Base-by-base conservation (phyloP, 2,888 invertebrate genomes). In the Macrosoma leucophasiata region DNA sequence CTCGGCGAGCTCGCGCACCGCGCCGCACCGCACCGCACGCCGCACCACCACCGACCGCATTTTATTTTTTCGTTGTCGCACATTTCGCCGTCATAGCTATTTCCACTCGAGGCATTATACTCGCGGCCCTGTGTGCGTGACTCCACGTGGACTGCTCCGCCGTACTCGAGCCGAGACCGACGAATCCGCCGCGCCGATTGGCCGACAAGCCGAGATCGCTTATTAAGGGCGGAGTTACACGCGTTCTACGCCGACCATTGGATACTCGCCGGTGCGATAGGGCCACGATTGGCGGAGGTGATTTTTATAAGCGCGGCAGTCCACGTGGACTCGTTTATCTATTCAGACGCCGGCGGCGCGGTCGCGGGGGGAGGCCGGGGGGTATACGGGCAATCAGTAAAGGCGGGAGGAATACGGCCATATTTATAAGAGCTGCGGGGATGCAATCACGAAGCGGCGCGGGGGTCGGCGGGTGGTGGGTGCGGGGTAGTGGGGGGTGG, bases 311-410 rank as follows among this genome's bases (percentile, higher is more conserved):
- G 82, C 78, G 76, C 72, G 70, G 63, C 63, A 63, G 76, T 84
- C 84, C 75, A 84, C 84, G 85, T 84, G 79, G 84, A 84, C 82
- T 84, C 85, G 85, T 84, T 85, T 85, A 85, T 85, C 85, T 85
- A 85, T 85, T 85, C 85, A 84, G 84, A 84, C 82, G 84, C 82
- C 84, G 81, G 82, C 81, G 81, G 84, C 81, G 79, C 78, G 82
- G 79, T 82, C 79, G 78, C 77, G 81, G 82, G 77, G 81, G 73
- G 79, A 72, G 73, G 54, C 70, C 78, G 77, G 77, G 79, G 82
- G 82, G 84, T 84, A 85, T 85, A 85, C 82, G 84, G 85, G 85
- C 85, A 85, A 85, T 85, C 85, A 85, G 85, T 84, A 84, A 82
- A 84, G 84, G 82, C 82, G 84, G 82, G 84, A 82, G 82, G 81